Conservation (phyloP, 2,888 invertebrate species). For the Amiota minor region DNA sequence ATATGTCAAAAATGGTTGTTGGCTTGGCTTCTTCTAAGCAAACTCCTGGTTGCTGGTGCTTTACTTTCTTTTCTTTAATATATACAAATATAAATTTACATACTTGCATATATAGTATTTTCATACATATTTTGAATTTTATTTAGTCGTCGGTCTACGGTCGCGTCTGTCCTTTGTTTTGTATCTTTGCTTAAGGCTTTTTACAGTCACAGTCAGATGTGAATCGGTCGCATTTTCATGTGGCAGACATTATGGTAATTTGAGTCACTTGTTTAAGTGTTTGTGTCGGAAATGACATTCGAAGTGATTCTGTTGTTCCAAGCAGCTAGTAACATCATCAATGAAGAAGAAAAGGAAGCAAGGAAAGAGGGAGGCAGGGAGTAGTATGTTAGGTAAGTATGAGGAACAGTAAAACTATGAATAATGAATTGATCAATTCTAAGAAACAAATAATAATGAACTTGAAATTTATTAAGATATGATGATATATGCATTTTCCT, state of each 20-base stretch:
- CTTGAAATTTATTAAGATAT: too few relatives aligned
- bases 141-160: background rate
- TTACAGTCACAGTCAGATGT: slow-evolving; percentile 44
- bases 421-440: too few relatives aligned
- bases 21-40: slow-evolving; percentile 1
- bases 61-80: background rate
- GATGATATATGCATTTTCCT: too few relatives aligned
- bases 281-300: slow-evolving; percentile 61
- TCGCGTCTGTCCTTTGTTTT: too few relatives aligned
- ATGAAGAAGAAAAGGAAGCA: background rate
- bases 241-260: slow-evolving; percentile 69
- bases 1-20: slow-evolving; percentile 19
- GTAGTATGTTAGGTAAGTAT: background rate
- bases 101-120: background rate
- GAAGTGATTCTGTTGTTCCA: slow-evolving; percentile 5
- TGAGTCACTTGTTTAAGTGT: slow-evolving; percentile 61
- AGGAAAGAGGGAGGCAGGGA: background rate
- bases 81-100: too few relatives aligned
- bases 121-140: slow-evolving; percentile 22
- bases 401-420: too few relatives aligned
- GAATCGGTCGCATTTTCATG: slow-evolving; percentile 68
- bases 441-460: too few relatives aligned
- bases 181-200: slow-evolving; percentile 3
- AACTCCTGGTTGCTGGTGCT: too few relatives aligned
- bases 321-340: background rate